These are phyloP conservation scores for Suricata suricatta DNA, from an alignment of 2,113 vertebrate species.

Conservation along the genomic window DNA sequence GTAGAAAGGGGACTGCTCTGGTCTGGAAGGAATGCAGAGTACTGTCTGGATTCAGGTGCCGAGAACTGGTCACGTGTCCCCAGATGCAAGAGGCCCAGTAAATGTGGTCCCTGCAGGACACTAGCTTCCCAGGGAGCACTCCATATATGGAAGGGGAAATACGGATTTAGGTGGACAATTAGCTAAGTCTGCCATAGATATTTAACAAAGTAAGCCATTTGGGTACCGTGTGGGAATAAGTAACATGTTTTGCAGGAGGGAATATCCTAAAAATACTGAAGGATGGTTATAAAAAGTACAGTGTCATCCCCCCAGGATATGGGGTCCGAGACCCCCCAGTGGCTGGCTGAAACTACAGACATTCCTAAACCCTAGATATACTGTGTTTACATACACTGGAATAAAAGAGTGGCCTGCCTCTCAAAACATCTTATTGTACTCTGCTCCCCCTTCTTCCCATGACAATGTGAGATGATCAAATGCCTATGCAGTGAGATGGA, in stretches of 20 bases:
- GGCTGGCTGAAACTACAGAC: neutral
- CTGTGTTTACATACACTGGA: neutral
- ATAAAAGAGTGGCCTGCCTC: neutral
- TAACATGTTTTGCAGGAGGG: neutral
- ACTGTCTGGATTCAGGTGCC: neutral
- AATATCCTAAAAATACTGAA: neutral
- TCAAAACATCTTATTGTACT: too few relatives aligned
- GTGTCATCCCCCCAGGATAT: neutral
- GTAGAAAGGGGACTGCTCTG: neutral
- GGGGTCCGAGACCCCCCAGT: neutral
- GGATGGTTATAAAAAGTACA: neutral
- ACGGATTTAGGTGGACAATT: neutral
- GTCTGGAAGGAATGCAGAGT: fast-evolving
- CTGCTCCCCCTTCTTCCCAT: neutral
- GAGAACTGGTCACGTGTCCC: neutral
- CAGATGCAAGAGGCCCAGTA: neutral
- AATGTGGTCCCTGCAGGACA: neutral
- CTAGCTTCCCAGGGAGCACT: neutral
- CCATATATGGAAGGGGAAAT: neutral
- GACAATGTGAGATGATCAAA: neutral
- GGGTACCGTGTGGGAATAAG: neutral
- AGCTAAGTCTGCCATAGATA: neutral
- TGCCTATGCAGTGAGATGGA: neutral
- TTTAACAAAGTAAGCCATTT: neutral
- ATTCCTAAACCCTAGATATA: neutral